Percentiles rank a stretch among this genome's conserved stretches.
Evolutionary conservation across 2,888 invertebrate species (phyloP).

Genomic region (Scelioninae gen. 1): DNA sequence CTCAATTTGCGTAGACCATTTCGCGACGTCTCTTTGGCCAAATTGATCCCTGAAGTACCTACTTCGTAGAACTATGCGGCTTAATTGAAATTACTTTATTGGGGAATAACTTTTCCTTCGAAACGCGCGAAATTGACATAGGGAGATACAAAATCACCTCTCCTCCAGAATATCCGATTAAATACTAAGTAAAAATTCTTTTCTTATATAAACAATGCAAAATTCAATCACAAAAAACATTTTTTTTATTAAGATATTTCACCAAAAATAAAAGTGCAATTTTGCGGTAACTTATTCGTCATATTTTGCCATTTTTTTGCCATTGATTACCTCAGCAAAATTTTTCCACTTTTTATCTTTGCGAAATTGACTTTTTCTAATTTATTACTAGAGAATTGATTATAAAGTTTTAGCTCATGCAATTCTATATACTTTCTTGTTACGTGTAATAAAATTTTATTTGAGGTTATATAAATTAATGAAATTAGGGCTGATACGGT

Average conservation of each 20-base stretch:
- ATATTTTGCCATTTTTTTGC: too few relatives aligned
- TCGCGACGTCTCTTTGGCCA: neutral
- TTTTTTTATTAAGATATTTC: neutral
- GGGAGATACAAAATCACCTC: neutral
- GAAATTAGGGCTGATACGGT: neutral
- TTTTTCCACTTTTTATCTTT: too few relatives aligned
- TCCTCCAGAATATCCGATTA: neutral
- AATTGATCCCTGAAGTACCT: neutral
- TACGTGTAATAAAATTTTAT: neutral
- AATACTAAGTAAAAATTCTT: neutral
- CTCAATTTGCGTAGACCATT: conserved; percentile 5
- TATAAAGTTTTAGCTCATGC: neutral
- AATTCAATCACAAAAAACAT: neutral
- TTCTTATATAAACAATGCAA: too few relatives aligned
- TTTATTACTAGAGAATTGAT: neutral
- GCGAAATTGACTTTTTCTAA: neutral
- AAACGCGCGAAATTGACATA: conserved; percentile 1
- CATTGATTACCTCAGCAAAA: too few relatives aligned
- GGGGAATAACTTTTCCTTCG: conserved; percentile 2
- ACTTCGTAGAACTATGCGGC: neutral
- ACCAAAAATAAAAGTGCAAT: too few relatives aligned
- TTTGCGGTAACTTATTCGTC: too few relatives aligned
- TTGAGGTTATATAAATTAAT: conserved; percentile 6
- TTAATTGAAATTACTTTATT: conserved; percentile 6
- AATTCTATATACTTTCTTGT: neutral